Percentiles rank a stretch among this genome's conserved stretches.
Evolutionary conservation across 2,797 vertebrate genomes (phyloP).

Genomic region (Zalophus californianus): DNA sequence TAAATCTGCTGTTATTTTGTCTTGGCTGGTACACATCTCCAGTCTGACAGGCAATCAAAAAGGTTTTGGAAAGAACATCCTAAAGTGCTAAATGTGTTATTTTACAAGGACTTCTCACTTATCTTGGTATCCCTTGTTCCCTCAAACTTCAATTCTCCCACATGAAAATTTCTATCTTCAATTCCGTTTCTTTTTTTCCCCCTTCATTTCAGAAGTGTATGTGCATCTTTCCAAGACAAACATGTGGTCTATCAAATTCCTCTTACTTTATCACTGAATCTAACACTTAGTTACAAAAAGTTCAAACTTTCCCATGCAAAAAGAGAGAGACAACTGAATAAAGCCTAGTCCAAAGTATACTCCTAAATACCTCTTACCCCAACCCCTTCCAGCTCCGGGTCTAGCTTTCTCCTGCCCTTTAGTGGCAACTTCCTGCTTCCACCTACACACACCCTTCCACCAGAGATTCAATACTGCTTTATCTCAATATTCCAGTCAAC

Average conservation of each 20-base stretch:
- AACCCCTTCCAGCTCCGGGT: not conserved
- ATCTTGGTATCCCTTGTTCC: not conserved
- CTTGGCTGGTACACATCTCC: not conserved
- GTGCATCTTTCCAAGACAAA: not conserved
- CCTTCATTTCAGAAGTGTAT: not conserved
- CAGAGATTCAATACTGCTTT: not conserved
- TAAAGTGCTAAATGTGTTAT: not conserved
- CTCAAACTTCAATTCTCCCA: not conserved
- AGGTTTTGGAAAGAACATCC: not conserved
- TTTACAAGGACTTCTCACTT: not conserved
- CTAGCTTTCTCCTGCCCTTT: not conserved
- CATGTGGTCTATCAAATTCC: not conserved
- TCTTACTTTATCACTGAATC: not conserved
- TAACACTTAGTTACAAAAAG: not conserved
- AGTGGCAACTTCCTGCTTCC: not conserved
- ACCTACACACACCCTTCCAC: not conserved
- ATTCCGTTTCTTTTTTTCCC: not conserved
- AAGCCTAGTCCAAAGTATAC: not conserved
- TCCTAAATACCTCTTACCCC: not conserved
- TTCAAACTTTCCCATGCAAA: not conserved
- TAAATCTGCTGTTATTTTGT: not conserved
- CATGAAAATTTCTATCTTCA: not conserved
- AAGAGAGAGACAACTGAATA: not conserved
- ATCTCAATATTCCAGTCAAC: not conserved
- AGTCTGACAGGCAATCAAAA: not conserved